phyloP scores from a whole-genome alignment of 1,140 invertebrate species.

The Camponotus floridanus region DNA sequence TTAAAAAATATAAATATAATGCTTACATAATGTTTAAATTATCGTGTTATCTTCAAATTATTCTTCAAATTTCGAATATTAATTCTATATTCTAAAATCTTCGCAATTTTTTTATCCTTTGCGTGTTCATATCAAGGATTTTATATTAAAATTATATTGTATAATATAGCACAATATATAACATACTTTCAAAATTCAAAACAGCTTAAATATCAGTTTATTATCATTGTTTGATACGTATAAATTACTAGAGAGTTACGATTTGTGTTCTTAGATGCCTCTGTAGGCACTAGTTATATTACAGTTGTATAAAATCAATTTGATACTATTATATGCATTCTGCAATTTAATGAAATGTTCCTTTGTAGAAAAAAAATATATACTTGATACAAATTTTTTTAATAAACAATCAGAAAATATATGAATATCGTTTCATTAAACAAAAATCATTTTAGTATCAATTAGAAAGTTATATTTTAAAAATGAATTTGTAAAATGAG shows the following conservation, averaged over 20 bases:
- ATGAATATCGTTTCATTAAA: neutral
- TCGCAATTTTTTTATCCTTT: neutral
- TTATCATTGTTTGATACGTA: constrained; percentile 20
- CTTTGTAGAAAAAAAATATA: neutral
- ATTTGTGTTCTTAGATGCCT: constrained; percentile 20
- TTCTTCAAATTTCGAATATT: neutral
- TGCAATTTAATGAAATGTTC: neutral
- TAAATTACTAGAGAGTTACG: neutral
- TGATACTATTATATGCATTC: neutral
- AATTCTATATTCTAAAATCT: neutral
- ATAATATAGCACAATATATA: neutral
- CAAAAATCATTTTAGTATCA: neutral
- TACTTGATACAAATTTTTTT: neutral
- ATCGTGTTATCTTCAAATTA: neutral
- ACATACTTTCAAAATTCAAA: neutral
- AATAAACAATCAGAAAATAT: neutral
- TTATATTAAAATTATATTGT: neutral
- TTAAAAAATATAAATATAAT: no score
- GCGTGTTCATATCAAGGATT: neutral
- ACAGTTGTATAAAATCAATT: neutral
- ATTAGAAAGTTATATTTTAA: neutral
- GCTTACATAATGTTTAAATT: neutral
- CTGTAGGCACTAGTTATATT: neutral
- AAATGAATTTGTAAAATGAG: neutral
- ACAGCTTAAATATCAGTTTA: neutral